Evolutionary conservation across 2,888 invertebrate genomes (phyloP), one percentile per base, ranked within the genome.

Genomic region (Brachyopa scutellaris): DNA sequence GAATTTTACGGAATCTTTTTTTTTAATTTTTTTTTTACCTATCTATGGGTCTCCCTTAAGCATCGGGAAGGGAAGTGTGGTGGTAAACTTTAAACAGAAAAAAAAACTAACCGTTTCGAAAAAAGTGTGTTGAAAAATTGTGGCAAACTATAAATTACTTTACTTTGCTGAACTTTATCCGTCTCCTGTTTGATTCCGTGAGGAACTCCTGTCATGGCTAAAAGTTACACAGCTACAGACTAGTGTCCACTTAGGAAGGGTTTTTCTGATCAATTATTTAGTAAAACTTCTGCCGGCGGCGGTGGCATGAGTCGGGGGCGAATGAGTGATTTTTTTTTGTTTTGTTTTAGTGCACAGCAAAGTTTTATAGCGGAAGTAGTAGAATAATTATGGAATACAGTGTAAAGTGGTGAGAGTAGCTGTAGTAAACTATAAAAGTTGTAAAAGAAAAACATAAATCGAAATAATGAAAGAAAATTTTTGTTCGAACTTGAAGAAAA

Each of bases 1-100:
- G 76, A 64, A 57, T 73, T 69, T 74, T 31, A 64, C 61, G 57
- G 42, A 42, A 73, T 62, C 3, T 59, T 45, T 38, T 38, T 23
- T 55, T 23, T 21, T 42, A 4, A n/a, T 36, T 17, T 7, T 23
- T 26, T 17, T 23, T 19, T 17, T 19, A 21, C 38, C 19, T 55
- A 11, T 40, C n/a, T 26, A 15, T 53, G n/a, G n/a, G n/a, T 19
- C 17, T 9, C 7, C 31, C 15, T 36, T 13, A 33, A 55, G 38
- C 2, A 45, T 45, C 6, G 45, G n/a, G n/a, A n/a, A n/a, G n/a
- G n/a, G n/a, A n/a, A n/a, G n/a, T n/a, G n/a, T n/a, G n/a, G n/a
- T n/a, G n/a, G n/a, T n/a, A n/a, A n/a, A n/a, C n/a, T n/a, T n/a
- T n/a, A n/a, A n/a, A n/a, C n/a, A n/a, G n/a, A n/a, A n/a, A 7